These are phyloP conservation scores for Ectemnius continuus DNA, from an alignment of 2,888 invertebrate genomes.

Conservation along the genomic window DNA sequence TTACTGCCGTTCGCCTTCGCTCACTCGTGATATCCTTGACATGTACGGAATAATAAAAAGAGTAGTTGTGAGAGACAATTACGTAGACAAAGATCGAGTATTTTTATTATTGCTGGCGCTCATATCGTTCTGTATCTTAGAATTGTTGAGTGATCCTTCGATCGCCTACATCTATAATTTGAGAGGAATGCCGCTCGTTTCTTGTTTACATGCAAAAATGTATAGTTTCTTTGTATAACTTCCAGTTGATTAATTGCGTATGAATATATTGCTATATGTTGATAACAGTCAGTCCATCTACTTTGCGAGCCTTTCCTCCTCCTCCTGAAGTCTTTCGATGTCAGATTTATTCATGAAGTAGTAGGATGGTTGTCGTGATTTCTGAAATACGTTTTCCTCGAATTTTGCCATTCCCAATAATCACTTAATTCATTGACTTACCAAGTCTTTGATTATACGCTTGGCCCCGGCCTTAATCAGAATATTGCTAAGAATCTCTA, in stretches of 20 bases:
- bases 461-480: conserved; percentile 91
- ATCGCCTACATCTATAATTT: conserved; percentile 9
- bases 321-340: conserved; percentile 89
- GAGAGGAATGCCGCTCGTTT: too few relatives aligned
- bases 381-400: conserved; percentile 74
- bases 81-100: conserved; percentile 24
- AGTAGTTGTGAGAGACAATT: conserved; percentile 20
- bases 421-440: conserved; percentile 64
- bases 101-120: conserved; percentile 38
- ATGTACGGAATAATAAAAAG: background rate
- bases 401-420: background rate
- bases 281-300: conserved; percentile 29
- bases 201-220: too few relatives aligned
- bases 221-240: too few relatives aligned
- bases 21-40: too few relatives aligned
- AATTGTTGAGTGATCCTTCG: conserved; percentile 1
- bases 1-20: too few relatives aligned
- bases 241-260: background rate
- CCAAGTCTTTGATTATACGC: conserved; percentile 89
- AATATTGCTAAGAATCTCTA: conserved; percentile 89
- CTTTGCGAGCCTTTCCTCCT: conserved; percentile 82
- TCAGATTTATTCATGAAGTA: conserved; percentile 96
- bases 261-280: background rate
- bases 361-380: conserved; percentile 93
- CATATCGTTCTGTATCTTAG: conserved; percentile 37